Evolutionary conservation across 2,888 invertebrate species (phyloP), one percentile per base, ranked within the genome.

Genomic region (Tupiocoris notatus): DNA sequence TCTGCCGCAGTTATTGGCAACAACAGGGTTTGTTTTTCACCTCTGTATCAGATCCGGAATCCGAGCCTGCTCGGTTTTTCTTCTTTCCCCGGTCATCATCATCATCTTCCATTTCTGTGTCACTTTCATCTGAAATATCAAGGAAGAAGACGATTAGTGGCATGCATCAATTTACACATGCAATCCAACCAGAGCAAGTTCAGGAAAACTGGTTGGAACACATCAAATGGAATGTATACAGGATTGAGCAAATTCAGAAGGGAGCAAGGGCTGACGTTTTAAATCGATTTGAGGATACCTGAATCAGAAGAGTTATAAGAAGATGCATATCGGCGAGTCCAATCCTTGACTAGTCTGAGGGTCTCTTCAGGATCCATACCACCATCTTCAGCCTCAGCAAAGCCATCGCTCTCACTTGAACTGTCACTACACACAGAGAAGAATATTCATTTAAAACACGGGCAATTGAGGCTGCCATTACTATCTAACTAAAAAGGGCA

Each of bases 31-130:
- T 75, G 56, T 67, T 79, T 85, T 87, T 87, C 88, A 91, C 91
- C 90, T 91, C 91, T 81, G 91, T 91, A 84, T 91, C 90, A 76
- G 88, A 88, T 82, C 88, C 88, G 25, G 88, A 88, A 81, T 90
- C 90, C 77, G 90, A 88, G 23, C 81, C 79, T 64, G 89, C 87
- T 61, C 74, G 71, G 56, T 75, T 23, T 59, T 76, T 76, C 22
- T 39, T 39, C 22, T 62, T 67, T 39, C 63, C 56, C 25, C 77
- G 68, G 20, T 65, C 56, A 12, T 91, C 90, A 70, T 88, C 88
- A 84, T 91, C 90, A 9, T 90, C 90, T 83, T 91, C 91, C 0
- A 91, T 91, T 57, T 90, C 90, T n/a, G 91, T 91, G 76, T 89
- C 90, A 78, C 88, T 88, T 79, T 88, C 89, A 82, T 89, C 90